Percentiles rank a stretch among this genome's conserved stretches.
phyloP scores from a whole-genome alignment of 2,797 vertebrate species.

The Yasuhikotakia modesta region DNA sequence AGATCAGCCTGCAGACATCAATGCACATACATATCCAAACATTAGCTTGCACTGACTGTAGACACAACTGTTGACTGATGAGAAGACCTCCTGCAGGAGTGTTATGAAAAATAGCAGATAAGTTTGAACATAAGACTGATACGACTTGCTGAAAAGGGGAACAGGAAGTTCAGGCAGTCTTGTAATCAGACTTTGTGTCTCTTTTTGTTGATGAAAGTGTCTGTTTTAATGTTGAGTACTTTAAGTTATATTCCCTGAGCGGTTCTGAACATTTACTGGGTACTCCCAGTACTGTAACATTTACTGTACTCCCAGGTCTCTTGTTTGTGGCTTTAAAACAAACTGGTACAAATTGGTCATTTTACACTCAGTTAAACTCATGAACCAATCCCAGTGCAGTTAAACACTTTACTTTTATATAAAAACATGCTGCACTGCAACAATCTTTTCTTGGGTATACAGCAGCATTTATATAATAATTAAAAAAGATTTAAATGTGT shows the following conservation, averaged over 20 bases:
- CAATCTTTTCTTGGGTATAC: background rate
- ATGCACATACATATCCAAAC: background rate
- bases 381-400: slow-evolving; percentile 7
- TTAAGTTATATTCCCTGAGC: background rate
- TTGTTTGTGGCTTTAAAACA: slow-evolving; percentile 14
- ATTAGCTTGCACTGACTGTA: slow-evolving; percentile 1
- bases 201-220: slow-evolving; percentile 23
- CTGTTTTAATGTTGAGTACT: background rate
- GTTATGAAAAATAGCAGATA: slow-evolving; percentile 10
- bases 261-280: slow-evolving; percentile 5
- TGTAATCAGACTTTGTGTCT: background rate
- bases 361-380: slow-evolving; percentile 20
- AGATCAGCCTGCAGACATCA: background rate
- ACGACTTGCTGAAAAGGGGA: slow-evolving; percentile 7
- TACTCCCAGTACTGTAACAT: too few species aligned
- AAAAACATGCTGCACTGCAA: slow-evolving; percentile 4
- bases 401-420: slow-evolving; percentile 34
- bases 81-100: slow-evolving; percentile 29
- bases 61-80: slow-evolving; percentile 1
- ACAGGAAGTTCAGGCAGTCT: background rate
- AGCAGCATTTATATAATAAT: background rate
- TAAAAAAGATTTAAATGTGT: too few species aligned
- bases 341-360: slow-evolving; percentile 14
- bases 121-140: slow-evolving; percentile 9
- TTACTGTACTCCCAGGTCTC: background rate